phyloP scores from a whole-genome alignment of 2,888 invertebrate genomes.

The Coenonympha arcania region DNA sequence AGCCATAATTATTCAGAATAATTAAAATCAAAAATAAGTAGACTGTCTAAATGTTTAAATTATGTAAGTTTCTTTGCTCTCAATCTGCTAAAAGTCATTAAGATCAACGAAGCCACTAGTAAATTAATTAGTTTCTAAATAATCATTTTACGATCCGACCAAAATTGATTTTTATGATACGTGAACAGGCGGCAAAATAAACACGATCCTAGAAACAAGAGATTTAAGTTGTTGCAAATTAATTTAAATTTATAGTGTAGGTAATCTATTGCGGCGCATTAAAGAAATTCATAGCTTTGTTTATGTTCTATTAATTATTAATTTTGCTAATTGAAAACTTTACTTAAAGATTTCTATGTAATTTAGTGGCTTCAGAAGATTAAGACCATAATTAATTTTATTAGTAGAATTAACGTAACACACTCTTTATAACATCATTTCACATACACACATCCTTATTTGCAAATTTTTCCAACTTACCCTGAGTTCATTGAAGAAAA shows the following conservation, averaged over 20 bases:
- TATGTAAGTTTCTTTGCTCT: slow-evolving; percentile 24
- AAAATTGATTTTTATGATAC: slow-evolving; percentile 27
- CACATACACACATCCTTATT: too few species aligned
- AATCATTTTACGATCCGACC: slow-evolving; percentile 19
- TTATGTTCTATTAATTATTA: slow-evolving; percentile 1
- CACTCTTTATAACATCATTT: too few species aligned
- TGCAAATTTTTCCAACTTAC: too few species aligned
- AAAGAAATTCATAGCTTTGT: not conserved
- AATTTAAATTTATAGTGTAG: slow-evolving; percentile 14
- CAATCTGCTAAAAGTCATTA: slow-evolving; percentile 15
- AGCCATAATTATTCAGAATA: too few species aligned
- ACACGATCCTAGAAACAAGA: slow-evolving; percentile 15
- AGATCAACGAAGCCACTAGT: slow-evolving; percentile 18
- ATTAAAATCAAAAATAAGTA: too few species aligned
- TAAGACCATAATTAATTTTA: too few species aligned
- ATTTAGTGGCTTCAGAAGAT: not conserved
- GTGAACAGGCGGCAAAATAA: slow-evolving; percentile 24
- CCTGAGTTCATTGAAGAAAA: too few species aligned
- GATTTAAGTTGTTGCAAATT: slow-evolving; percentile 10
- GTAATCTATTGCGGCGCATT: slow-evolving; percentile 1
- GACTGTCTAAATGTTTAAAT: slow-evolving; percentile 15
- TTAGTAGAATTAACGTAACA: too few species aligned
- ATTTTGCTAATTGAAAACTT: slow-evolving; percentile 7
- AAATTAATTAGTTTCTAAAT: slow-evolving; percentile 19
- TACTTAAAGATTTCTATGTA: not conserved